Evolutionary conservation across 2,888 invertebrate genomes (phyloP), one percentile per base, ranked within the genome.

Genomic region (Hirudinaria manillensis): DNA sequence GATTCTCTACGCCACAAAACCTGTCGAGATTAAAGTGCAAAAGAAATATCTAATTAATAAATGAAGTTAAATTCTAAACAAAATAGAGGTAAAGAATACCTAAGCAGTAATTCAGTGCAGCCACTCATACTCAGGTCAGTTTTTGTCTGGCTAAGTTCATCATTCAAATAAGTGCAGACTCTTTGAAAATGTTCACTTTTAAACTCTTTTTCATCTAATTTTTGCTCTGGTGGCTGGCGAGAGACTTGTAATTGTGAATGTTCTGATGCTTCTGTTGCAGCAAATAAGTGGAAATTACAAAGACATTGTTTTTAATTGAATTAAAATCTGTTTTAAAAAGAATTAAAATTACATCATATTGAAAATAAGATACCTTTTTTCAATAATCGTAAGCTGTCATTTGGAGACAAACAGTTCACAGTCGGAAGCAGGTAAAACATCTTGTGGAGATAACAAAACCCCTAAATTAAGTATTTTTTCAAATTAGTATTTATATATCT

Each of bases 371-470:
- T 16, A 61, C 61, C 61, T 21, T 24, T 45, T 6, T 29, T 45
- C 27, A 77, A 67, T 16, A 75, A 66, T 36, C 21, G 27, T 34
- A 75, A 21, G 53, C 75, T 68, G 34, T 77, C 77, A n/a, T 21
- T 65, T 1, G 82, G 82, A 10, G 81, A 81, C 76, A 81, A 78
- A 77, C 82, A 82, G 24, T 76, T 79, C 32, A 82, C 75, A 29
- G 80, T 77, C 10, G 82, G 82, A 51, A 82, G 76, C 32, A 82
- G 72, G 16, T 78, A 76, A 32, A 82, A 79, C 68, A 77, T 66
- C n/a, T 72, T 45, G 38, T 77, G 77, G 13, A 72, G 72, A 38
- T 77, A 77, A 7, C 68, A 38, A 16, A 36, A 61, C 6, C 51
- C 34, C 45, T 74, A 16, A 45, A 45, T 3, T 10, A 45, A 1